Evolutionary conservation across 1,140 invertebrate species (phyloP).

Genomic region (Scylla paramamosain): DNA sequence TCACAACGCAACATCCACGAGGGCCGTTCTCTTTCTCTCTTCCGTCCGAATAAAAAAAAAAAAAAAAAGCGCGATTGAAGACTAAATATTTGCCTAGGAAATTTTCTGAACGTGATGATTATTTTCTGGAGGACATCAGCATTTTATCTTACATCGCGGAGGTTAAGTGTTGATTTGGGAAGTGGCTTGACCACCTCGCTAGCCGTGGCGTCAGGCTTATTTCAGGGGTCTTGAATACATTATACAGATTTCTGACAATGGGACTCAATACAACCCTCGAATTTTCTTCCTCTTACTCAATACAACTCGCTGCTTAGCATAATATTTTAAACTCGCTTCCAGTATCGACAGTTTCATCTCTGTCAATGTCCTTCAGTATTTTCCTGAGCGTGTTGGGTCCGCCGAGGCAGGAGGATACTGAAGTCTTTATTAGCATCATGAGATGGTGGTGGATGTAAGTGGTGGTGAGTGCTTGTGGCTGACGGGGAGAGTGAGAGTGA

Average conservation of each 20-base stretch:
- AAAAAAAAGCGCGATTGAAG: no score
- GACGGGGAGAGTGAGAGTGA: not conserved
- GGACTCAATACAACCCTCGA: not conserved
- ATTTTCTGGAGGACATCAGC: no score
- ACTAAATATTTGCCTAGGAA: no score
- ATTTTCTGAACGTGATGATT: no score
- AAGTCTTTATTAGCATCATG: not conserved
- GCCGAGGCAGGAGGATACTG: not conserved
- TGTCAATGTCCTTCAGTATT: not conserved
- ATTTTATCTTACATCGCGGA: no score
- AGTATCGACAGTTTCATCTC: not conserved
- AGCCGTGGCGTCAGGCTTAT: not conserved
- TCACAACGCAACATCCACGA: no score
- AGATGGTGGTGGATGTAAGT: not conserved
- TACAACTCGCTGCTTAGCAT: not conserved
- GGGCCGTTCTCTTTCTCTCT: no score
- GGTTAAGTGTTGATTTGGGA: not conserved
- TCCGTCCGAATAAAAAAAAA: no score
- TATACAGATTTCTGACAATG: constrained; percentile 1
- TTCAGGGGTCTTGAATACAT: not conserved
- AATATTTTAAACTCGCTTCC: not conserved
- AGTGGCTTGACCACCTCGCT: not conserved
- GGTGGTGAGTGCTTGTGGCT: not conserved
- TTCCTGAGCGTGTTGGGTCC: not conserved
- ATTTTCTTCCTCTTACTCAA: not conserved